phyloP scores from a whole-genome alignment of 2,113 vertebrate genomes.

The Sinocyclocheilus anophthalmus region DNA sequence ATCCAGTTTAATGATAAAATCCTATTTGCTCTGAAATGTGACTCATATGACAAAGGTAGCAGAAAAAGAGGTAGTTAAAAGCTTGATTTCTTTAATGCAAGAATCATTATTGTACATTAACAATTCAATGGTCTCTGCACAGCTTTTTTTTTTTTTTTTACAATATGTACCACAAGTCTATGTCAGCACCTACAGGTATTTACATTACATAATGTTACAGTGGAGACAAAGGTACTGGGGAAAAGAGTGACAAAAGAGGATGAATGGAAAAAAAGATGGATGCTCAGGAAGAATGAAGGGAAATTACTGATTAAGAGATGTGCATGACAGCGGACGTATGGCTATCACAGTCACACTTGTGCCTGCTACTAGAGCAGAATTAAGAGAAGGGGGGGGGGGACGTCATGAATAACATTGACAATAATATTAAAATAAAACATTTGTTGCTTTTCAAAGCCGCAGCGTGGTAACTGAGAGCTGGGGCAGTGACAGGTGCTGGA shows the following conservation, averaged over 20 bases:
- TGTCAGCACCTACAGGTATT: conserved; percentile 61
- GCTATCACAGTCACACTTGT: conserved; percentile 44
- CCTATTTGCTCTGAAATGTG: background rate
- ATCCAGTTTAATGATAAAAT: background rate
- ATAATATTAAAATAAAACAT: conserved; percentile 50
- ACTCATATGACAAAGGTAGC: background rate
- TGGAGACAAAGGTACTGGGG: conserved; percentile 46
- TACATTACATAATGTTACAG: conserved; percentile 59
- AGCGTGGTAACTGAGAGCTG: conserved; percentile 55
- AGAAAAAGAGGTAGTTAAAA: conserved; percentile 52
- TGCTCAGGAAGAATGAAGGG: background rate
- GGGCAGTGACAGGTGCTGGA: conserved; percentile 59
- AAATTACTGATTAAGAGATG: conserved; percentile 29
- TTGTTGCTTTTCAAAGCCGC: conserved; percentile 53
- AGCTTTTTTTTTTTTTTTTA: conserved; percentile 47
- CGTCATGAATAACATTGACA: conserved; percentile 44
- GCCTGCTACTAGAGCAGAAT: conserved; percentile 51
- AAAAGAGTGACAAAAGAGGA: background rate
- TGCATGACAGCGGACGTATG: conserved; percentile 36
- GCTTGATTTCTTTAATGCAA: conserved; percentile 60
- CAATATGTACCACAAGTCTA: conserved; percentile 62
- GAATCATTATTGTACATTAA: conserved; percentile 62
- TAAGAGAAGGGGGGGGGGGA: conserved; percentile 2
- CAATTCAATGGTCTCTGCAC: conserved; percentile 58
- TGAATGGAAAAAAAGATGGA: conserved; percentile 9